Base-by-base conservation (phyloP, 2,113 vertebrate genomes). In the Nerophis ophidion region DNA sequence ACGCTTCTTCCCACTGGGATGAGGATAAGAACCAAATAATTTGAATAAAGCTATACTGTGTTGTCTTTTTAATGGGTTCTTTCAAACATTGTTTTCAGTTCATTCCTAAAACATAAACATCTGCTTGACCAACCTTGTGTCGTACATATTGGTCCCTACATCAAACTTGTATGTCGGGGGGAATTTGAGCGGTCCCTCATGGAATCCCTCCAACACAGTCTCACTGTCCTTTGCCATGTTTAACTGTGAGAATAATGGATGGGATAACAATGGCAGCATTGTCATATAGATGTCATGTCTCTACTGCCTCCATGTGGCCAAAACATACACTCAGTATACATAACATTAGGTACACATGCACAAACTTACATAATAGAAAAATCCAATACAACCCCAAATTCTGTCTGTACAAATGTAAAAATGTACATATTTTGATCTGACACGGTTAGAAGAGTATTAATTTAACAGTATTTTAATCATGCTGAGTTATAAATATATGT, bases 111-210 rank as follows among this genome's bases (percentile, higher is more conserved):
- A 34, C 14, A 74, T 52, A 54, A 76, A 76, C 13, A 45, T 4
- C 8, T 47, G 42, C 12, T 46, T 59, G 60, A 79, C 88, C 52
- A 73, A 99, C 97, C 97, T 99, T 75, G 95, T 99, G 79, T 99
- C 97, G 0, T 98, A 99, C 13, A 93, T 94, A 80, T 98, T 89
- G 61, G 95, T 98, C 48, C 97, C 96, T 80, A 98, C 93, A 5
- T 99, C 97, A 48, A 97, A 99, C 79, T 99, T 99, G 88, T 99
- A 99, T 8, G 97, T 97, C 2, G 97, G 96, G 15, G 95, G 90
- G 44, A 99, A 99, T 80, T 93, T 94, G 16, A 99, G 90, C 0
- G 93, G 90, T 0, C 97, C 96, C 62, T 99, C 97, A 54, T 94
- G 91, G 71, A 99, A 99, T 33, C 95, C 97, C 14, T 91, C 93